Percentiles rank a stretch among this genome's conserved stretches.
These are phyloP conservation scores for Rhagium mordax DNA, from an alignment of 2,888 invertebrate genomes.

Conservation along the genomic window DNA sequence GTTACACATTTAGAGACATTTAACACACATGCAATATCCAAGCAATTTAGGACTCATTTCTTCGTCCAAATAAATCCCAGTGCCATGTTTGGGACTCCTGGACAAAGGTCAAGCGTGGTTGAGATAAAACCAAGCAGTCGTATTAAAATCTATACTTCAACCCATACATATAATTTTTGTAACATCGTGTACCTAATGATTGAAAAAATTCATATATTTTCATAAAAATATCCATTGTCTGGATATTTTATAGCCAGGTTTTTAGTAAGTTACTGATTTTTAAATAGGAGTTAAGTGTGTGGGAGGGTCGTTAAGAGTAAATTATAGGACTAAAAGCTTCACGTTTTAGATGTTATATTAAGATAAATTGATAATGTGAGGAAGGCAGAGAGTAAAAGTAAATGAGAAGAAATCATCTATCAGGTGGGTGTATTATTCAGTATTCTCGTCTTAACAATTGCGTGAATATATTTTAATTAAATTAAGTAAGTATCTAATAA, in stretches of 20 bases:
- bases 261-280: background rate
- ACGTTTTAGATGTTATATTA: slow-evolving; percentile 4
- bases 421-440: background rate
- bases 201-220: background rate
- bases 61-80: no score
- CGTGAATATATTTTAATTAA: no score
- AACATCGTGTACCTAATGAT: no score
- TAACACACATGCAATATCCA: no score
- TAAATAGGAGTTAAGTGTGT: background rate
- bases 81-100: no score
- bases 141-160: no score
- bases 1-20: no score
- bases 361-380: slow-evolving; percentile 8
- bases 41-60: no score
- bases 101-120: no score
- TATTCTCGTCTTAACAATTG: background rate
- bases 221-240: background rate
- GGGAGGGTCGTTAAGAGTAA: slow-evolving; percentile 2
- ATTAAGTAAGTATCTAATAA: background rate
- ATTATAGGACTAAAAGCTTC: slow-evolving; percentile 12
- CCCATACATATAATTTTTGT: no score
- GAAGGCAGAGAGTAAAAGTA: background rate
- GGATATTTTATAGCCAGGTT: background rate
- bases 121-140: no score
- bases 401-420: slow-evolving; percentile 1